Conservation (phyloP, 2,797 vertebrate genomes). For the Ciconia nigra region DNA sequence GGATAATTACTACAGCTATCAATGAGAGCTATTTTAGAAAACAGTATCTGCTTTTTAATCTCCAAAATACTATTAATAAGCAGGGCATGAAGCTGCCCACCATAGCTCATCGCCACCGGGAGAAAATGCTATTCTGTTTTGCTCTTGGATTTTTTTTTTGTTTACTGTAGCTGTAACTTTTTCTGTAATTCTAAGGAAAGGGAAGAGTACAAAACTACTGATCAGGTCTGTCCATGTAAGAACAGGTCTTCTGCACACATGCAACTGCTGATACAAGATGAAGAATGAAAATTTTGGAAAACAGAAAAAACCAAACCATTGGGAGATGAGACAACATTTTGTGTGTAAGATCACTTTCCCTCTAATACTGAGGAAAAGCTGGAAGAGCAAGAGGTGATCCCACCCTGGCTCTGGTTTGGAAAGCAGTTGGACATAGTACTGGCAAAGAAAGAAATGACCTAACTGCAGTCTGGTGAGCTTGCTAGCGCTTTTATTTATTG, state of each 20-base stretch:
- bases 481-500: neutral
- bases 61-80: neutral
- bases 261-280: neutral
- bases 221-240: neutral
- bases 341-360: neutral
- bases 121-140: neutral
- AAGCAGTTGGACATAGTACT: neutral
- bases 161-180: neutral
- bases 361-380: accelerated
- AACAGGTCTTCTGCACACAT: neutral
- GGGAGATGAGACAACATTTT: neutral
- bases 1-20: neutral
- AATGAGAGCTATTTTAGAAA: neutral
- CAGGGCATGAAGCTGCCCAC: neutral
- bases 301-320: accelerated
- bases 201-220: neutral
- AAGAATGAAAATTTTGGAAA: neutral
- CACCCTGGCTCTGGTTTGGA: neutral
- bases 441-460: neutral
- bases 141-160: neutral
- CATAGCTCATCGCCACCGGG: neutral
- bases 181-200: neutral
- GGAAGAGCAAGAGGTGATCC: neutral
- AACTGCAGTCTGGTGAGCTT: neutral
- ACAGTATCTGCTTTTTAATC: neutral